Evolutionary conservation across 1,140 invertebrate genomes (phyloP).

Genomic region (Halesus radiatus): DNA sequence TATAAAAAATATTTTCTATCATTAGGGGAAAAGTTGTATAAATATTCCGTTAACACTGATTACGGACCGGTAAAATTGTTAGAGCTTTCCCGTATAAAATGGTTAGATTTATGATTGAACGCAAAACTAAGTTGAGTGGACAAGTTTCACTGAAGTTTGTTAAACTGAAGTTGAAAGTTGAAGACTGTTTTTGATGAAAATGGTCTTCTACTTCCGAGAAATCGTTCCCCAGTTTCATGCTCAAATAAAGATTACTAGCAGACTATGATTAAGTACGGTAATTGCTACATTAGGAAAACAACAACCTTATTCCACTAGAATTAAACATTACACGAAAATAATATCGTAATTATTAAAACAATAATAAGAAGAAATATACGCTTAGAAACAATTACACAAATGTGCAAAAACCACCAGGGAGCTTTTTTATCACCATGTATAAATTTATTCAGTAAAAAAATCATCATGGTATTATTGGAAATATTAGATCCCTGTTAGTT

Average conservation of each 20-base stretch:
- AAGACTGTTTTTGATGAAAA: conserved; percentile 33
- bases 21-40: conserved; percentile 14
- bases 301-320: too few species aligned
- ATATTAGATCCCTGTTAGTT: too few species aligned
- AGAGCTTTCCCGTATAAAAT: conserved; percentile 20
- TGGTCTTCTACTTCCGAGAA: not conserved
- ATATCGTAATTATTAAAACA: too few species aligned
- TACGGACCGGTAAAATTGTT: conserved; percentile 30
- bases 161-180: conserved; percentile 29
- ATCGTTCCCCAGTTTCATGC: conserved; percentile 2
- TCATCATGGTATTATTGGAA: too few species aligned
- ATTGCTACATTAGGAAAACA: too few species aligned
- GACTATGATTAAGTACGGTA: too few species aligned
- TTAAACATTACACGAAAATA: too few species aligned
- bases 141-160: conserved; percentile 23
- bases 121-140: conserved; percentile 35
- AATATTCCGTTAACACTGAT: conserved; percentile 25
- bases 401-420: too few species aligned
- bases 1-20: not conserved
- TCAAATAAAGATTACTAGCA: not conserved
- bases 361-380: too few species aligned
- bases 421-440: too few species aligned
- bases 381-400: too few species aligned
- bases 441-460: too few species aligned
- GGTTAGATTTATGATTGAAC: conserved; percentile 36